Evolutionary conservation across 2,113 vertebrate species (phyloP).

Genomic region (Antigone vipio): DNA sequence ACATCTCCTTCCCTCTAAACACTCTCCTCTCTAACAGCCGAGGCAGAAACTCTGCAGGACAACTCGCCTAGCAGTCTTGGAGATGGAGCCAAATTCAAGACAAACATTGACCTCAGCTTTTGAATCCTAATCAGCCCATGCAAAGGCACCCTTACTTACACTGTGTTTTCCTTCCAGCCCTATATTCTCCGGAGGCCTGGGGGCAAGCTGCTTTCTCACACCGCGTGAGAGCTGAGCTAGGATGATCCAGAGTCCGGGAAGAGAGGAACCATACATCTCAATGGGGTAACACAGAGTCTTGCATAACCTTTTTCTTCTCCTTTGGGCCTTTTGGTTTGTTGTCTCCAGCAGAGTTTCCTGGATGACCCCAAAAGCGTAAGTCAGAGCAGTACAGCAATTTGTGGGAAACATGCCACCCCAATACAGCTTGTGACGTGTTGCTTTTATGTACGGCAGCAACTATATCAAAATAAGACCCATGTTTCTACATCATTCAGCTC

Average conservation of each 20-base stretch:
- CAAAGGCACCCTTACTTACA: neutral
- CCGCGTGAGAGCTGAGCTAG: neutral
- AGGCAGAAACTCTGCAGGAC: neutral
- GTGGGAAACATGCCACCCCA: neutral
- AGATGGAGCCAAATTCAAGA: neutral
- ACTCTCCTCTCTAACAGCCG: neutral
- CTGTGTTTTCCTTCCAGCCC: neutral
- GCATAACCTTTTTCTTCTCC: neutral
- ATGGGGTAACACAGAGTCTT: neutral
- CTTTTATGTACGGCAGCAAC: neutral
- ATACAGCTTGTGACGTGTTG: neutral
- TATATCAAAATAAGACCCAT: neutral
- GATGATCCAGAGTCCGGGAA: neutral
- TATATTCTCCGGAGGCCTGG: neutral
- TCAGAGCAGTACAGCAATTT: neutral
- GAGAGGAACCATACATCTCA: neutral
- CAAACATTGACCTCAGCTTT: conserved; percentile 15
- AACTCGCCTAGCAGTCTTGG: neutral
- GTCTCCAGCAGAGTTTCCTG: neutral
- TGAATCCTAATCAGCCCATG: neutral
- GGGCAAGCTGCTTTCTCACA: neutral
- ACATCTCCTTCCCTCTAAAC: neutral
- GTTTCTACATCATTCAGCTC: neutral
- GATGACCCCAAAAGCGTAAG: neutral
- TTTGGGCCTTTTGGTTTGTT: neutral